phyloP scores from a whole-genome alignment of 2,113 vertebrate species.

The Naja naja region DNA sequence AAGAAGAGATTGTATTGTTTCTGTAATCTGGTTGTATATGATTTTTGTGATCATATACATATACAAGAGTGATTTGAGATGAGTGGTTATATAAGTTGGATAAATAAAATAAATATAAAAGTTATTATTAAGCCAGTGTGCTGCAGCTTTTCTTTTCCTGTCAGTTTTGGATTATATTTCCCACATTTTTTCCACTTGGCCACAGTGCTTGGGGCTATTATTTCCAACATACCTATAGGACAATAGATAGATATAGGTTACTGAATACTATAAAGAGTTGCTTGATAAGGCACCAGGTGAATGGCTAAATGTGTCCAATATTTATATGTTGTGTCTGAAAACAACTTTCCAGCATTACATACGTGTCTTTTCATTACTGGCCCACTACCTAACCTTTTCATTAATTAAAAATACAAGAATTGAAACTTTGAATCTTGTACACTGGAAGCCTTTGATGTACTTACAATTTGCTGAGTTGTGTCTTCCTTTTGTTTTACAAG shows the following conservation, averaged over 20 bases:
- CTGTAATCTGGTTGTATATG: not conserved
- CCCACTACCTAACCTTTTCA: not conserved
- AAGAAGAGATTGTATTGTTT: not conserved
- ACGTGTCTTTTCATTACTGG: not conserved
- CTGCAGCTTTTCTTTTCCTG: not conserved
- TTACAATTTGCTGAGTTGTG: too few species aligned
- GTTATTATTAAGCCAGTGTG: not conserved
- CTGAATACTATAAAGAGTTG: not conserved
- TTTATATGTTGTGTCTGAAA: not conserved
- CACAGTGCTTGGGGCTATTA: not conserved
- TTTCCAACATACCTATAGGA: not conserved
- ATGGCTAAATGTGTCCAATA: not conserved
- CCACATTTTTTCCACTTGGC: not conserved
- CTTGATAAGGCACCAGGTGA: not conserved
- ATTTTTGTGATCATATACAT: not conserved
- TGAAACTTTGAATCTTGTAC: not conserved
- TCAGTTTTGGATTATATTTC: not conserved
- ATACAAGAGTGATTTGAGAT: not conserved
- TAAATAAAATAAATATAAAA: not conserved
- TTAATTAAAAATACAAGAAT: not conserved
- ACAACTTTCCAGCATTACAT: not conserved
- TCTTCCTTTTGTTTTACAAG: not conserved
- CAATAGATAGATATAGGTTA: not conserved
- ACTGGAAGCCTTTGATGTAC: not conserved
- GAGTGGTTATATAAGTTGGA: not conserved